Percentiles rank a stretch among this genome's conserved stretches.
Conservation (phyloP, 1,140 invertebrate genomes). For the Atta colombica region DNA sequence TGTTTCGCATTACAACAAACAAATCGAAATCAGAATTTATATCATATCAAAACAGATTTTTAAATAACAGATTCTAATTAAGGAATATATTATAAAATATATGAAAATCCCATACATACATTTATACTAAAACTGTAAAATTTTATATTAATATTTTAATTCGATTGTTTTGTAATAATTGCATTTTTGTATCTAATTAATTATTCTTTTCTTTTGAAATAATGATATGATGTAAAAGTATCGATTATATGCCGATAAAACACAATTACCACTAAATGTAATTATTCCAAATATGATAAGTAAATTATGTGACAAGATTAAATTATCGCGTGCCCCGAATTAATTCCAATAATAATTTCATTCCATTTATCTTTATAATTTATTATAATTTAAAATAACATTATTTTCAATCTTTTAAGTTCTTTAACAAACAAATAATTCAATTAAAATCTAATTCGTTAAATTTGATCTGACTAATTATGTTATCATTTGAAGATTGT, state of each 20-base stretch:
- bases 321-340: neutral
- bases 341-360: constrained; percentile 11
- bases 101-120: neutral
- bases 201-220: neutral
- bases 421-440: neutral
- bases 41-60: neutral
- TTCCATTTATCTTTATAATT: neutral
- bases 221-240: neutral
- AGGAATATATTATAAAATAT: neutral
- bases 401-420: neutral
- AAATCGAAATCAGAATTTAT: neutral
- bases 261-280: neutral
- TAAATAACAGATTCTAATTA: neutral
- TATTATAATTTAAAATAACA: neutral
- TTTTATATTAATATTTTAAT: neutral
- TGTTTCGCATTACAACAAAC: neutral
- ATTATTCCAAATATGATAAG: neutral
- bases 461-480: neutral
- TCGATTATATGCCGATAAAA: neutral
- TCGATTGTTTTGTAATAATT: neutral
- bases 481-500: neutral
- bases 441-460: neutral
- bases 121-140: neutral
- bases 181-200: neutral
- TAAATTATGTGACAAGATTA: neutral